Evolutionary conservation across 2,797 vertebrate species (phyloP), one percentile per base, ranked within the genome.

Genomic region (Myiotriccus ornatus): DNA sequence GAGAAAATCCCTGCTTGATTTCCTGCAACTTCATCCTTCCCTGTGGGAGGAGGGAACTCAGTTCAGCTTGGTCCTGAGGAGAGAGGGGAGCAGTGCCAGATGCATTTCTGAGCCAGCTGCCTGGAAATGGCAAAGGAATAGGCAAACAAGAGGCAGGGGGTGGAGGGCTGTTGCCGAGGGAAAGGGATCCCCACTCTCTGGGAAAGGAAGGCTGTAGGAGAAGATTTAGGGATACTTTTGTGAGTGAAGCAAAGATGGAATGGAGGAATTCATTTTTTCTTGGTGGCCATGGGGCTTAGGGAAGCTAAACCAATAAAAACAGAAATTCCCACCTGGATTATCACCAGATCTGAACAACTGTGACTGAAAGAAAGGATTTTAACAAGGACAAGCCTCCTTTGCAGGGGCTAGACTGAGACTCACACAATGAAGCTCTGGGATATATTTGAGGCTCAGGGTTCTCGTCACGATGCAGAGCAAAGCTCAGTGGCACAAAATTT

Each of bases 391-490:
- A 30, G 2, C 4, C 28, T 52, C 11, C 7, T 67, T 60, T 65
- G 20, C 52, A 47, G 39, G 19, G 9, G 1, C 49, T 80, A 11
- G 14, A 24, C 43, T 37, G 13, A 15, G 25, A n/a, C 6, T 55
- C 10, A 32, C 23, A 8, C 27, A 69, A 10, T 41, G n/a, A n/a
- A n/a, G n/a, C n/a, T n/a, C 50, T 23, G 24, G 21, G 30, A 20
- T 10, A 1, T 35, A 16, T 81, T 52, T 70, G 25, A 28, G 43
- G 47, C 12, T 46, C 17, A 39, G 14, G 9, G 12, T 28, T 80
- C 14, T 17, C 35, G 19, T n/a, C 17, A 32, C 0, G 0, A 17
- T 2, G 6, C 24, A 64, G 14, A 60, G 8, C 1, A 14, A 70
- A 88, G 30, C 3, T 37, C 53, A 0, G 0, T 21, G 34, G 10